Evolutionary conservation across 23 tunicate genomes (phyloP), one percentile per base, ranked within the genome.

Genomic region (Styela clava): DNA sequence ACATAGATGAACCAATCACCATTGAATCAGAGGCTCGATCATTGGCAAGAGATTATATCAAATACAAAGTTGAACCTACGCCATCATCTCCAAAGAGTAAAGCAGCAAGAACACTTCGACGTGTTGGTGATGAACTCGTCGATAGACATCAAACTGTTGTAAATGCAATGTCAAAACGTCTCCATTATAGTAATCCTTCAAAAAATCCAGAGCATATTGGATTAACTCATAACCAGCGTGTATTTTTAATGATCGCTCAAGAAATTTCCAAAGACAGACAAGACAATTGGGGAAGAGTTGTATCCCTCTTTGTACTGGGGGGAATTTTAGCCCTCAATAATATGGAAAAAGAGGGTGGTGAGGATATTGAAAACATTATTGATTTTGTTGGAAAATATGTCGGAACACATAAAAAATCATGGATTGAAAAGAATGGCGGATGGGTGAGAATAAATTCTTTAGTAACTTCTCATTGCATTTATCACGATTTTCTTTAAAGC

Each of bases 231-330:
- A 16, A 26, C 69, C 62, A 76, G 37, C 35, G 65, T 16, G 29
- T 44, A 56, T 76, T 76, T 44, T 22, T 27, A 36, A 76, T 76
- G 81, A 76, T 76, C 24, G 81, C 81, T 16, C 62, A 76, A 21
- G 81, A 76, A 76, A 76, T 76, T 22, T 76, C 65, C 31, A 76
- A 52, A 44, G 81, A 76, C 65, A 16, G 81, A 22, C 69, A 76
- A 44, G 64, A 76, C 5, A 76, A 76, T 44, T 76, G 81, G 81
- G 81, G 81, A 76, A 52, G 81, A 44, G 65, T 76, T 24, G 81
- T 76, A 25, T 44, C 81, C 16, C 65, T 76, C 29, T 76, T 20
- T 76, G 81, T 76, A 23, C 68, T 76, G 9, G 81, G 81, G 30
- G 81, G 62, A 23, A 76, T 76, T 16, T 31, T 76, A 0, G 81